Evolutionary conservation across 2,113 vertebrate genomes (phyloP), one percentile per base, ranked within the genome.

Genomic region (Misgurnus anguillicaudatus): DNA sequence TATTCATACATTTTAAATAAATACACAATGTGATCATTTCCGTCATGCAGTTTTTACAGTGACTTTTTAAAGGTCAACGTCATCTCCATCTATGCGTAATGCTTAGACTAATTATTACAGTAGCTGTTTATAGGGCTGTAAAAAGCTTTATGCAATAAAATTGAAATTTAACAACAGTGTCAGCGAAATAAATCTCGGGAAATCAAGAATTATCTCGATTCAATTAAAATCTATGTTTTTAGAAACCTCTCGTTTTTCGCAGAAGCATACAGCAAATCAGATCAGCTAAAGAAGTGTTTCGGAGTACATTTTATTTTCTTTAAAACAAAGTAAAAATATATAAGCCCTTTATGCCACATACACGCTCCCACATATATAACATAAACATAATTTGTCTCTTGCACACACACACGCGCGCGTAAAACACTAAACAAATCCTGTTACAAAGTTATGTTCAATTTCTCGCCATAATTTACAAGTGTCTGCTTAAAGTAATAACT

Each of bases 391-490:
- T 72, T 72, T 42, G 36, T 72, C 71, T 61, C 53, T 41, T 41
- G 8, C 17, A 17, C 55, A 42, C 38, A 61, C 71, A 74, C 42
- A 42, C 38, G 36, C 21, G 14, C 3, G 16, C 19, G 4, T 8
- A 13, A 4, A 55, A 31, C 17, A 55, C 11, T 13, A 9, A 55
- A 60, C 57, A 60, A 8, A 60, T 19, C 17, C 10, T 51, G 9
- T 11, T 51, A 19, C n/a, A 63, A 38, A 75, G 45, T 63, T 51
- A 75, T 74, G 73, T 75, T 75, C 47, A 75, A 75, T 64, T 64
- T 45, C 73, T 63, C n/a, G 60, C 60, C 64, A 24, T 75, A 39
- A 75, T 51, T 75, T 42, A 48, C 60, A 64, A 63, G 51, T 11
- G 73, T 51, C 60, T 19, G 73, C 73, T 38, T 36, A 60, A 31